phyloP scores from a whole-genome alignment of 2,888 invertebrate species.

The Autographa gamma region DNA sequence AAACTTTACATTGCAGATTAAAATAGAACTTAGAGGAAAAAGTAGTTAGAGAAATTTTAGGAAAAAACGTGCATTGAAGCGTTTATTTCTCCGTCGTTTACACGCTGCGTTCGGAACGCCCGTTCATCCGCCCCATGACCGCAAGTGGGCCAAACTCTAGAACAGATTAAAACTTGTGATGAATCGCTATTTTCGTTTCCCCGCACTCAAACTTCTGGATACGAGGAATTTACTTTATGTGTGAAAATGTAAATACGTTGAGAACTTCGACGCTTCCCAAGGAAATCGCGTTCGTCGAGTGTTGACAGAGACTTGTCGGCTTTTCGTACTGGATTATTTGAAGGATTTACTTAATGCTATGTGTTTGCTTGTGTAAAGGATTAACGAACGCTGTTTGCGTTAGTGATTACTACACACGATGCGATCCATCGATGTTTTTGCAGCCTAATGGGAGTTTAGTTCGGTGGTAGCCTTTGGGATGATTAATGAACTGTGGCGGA shows the following conservation, averaged over 20 bases:
- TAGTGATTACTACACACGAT: conserved; percentile 69
- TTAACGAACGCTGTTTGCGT: conserved; percentile 79
- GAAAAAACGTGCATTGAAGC: conserved; percentile 5
- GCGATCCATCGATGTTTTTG: conserved; percentile 75
- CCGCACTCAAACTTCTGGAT: conserved; percentile 79
- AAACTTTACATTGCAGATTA: too few species aligned
- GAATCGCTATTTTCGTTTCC: conserved; percentile 85
- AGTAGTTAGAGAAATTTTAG: too few species aligned
- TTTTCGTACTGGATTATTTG: conserved; percentile 85
- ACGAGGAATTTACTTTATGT: conserved; percentile 85
- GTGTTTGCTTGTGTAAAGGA: conserved; percentile 80
- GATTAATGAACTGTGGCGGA: conserved; percentile 69
- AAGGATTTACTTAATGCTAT: conserved; percentile 85
- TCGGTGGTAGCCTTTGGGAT: conserved; percentile 56
- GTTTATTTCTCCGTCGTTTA: conserved; percentile 6
- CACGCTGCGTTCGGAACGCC: conserved; percentile 38
- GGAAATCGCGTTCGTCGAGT: conserved; percentile 82
- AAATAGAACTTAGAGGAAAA: background rate
- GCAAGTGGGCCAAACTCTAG: conserved; percentile 82
- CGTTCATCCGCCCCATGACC: conserved; percentile 55
- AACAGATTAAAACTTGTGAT: conserved; percentile 88
- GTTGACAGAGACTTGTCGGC: conserved; percentile 85
- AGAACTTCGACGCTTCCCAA: conserved; percentile 79
- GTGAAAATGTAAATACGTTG: conserved; percentile 86
- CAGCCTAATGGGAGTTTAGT: conserved; percentile 68